These are phyloP conservation scores for Cheilosia pagana DNA, from an alignment of 2,888 invertebrate genomes.

Conservation along the genomic window DNA sequence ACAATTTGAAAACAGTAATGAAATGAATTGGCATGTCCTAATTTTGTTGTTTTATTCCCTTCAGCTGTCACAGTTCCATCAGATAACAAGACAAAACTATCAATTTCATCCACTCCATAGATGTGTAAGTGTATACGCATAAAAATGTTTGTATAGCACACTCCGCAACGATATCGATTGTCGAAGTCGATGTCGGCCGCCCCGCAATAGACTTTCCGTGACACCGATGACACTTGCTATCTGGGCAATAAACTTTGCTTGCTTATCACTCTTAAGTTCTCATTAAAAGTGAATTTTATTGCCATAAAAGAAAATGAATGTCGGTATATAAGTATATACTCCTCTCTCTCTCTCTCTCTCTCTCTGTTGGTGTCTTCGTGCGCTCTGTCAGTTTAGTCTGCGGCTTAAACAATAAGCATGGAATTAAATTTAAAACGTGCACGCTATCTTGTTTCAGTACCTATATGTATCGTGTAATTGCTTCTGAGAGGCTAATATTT, in stretches of 20 bases:
- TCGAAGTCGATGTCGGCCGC: constrained; percentile 46
- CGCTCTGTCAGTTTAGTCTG: not conserved
- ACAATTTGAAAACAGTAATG: too few species aligned
- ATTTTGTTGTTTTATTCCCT: not conserved
- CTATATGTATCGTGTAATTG: constrained; percentile 9
- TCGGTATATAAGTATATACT: not conserved
- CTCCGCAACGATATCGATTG: constrained; percentile 58
- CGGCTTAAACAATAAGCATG: constrained; percentile 21
- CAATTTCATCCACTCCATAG: constrained; percentile 12
- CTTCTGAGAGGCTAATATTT: not conserved
- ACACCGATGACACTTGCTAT: constrained; percentile 81
- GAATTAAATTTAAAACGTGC: constrained; percentile 45
- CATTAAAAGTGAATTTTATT: constrained; percentile 81
- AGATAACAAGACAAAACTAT: constrained; percentile 53
- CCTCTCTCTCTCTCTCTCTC: not conserved
- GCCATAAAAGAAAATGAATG: constrained; percentile 67
- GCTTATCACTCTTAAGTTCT: constrained; percentile 79
- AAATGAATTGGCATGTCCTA: not conserved
- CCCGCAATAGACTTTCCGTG: constrained; percentile 76
- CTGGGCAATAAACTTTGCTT: constrained; percentile 79
- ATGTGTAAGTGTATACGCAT: not conserved
- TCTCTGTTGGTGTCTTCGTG: not conserved
- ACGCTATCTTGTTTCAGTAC: constrained; percentile 8
- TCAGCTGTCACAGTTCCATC: constrained; percentile 37
- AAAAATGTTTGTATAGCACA: constrained; percentile 36